These are phyloP conservation scores for Phrynocephalus guinanensis DNA, from an alignment of 2,797 vertebrate species.

Conservation along the genomic window DNA sequence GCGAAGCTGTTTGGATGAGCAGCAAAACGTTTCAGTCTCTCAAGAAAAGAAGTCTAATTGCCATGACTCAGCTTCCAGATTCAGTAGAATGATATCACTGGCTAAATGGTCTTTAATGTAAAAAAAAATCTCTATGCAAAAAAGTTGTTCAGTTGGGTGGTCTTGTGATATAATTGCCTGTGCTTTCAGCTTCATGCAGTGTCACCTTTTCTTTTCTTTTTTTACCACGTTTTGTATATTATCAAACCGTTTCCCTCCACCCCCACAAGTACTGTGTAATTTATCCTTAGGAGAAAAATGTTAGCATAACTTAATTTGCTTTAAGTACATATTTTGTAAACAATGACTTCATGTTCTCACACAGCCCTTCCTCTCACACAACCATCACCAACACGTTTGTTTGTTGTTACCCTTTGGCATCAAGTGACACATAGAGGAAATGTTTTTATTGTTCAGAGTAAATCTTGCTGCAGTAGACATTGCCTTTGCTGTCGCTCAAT, in stretches of 20 bases:
- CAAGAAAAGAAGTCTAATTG: too few species aligned
- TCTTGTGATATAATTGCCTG: not conserved
- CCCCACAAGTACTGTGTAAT: not conserved
- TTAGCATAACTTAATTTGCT: not conserved
- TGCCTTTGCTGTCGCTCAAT: not conserved
- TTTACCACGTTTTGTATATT: not conserved
- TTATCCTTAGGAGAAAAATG: not conserved
- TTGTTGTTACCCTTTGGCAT: not conserved
- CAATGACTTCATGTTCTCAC: not conserved
- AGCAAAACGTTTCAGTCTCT: too few species aligned
- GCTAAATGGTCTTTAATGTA: not conserved
- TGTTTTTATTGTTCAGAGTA: conserved; percentile 8
- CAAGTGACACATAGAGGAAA: not conserved
- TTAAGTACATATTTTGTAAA: not conserved
- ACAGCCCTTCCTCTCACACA: not conserved
- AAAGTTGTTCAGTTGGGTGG: not conserved
- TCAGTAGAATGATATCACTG: not conserved
- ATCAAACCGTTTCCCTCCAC: not conserved
- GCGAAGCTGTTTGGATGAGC: too few species aligned
- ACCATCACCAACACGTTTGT: not conserved
- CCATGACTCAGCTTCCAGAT: too few species aligned
- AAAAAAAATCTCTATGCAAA: not conserved
- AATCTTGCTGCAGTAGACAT: conserved; percentile 13
- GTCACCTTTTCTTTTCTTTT: not conserved
- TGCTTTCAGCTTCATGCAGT: not conserved